Percentiles rank a stretch among this genome's conserved stretches.
These are phyloP conservation scores for Zygothrica quintamaculata DNA, from an alignment of 2,888 invertebrate species.

Conservation along the genomic window DNA sequence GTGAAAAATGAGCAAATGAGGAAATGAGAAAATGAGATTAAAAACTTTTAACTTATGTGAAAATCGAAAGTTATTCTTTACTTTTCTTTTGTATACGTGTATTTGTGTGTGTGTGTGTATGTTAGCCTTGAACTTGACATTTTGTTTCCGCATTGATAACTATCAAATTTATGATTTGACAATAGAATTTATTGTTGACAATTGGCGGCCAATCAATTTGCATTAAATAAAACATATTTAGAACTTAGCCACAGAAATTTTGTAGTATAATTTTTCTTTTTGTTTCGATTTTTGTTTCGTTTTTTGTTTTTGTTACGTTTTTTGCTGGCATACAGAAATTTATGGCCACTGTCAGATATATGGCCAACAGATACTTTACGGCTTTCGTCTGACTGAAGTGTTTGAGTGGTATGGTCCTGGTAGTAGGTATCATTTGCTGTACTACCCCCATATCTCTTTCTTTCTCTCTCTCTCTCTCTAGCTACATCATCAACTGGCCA, in stretches of 20 bases:
- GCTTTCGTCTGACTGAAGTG: slow-evolving; percentile 50
- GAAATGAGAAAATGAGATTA: no score
- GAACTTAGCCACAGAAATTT: slow-evolving; percentile 34
- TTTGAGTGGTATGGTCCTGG: no score
- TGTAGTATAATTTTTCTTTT: no score
- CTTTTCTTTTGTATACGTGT: neutral
- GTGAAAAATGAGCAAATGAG: slow-evolving; percentile 67
- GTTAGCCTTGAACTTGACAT: slow-evolving; percentile 49
- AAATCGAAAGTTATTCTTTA: neutral
- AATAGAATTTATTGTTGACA: slow-evolving; percentile 56
- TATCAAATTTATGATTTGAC: slow-evolving; percentile 53
- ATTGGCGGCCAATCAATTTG: slow-evolving; percentile 75
- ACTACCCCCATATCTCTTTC: no score
- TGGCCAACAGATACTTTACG: slow-evolving; percentile 63
- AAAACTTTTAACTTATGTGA: slow-evolving; percentile 46
- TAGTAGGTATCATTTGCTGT: no score
- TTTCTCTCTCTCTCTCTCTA: no score
- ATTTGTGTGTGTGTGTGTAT: neutral
- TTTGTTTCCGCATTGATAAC: slow-evolving; percentile 45
- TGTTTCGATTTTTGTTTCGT: no score
- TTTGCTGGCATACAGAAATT: slow-evolving; percentile 59
- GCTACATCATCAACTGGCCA: no score
- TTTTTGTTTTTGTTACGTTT: no score
- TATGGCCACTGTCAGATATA: slow-evolving; percentile 68
- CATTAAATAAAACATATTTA: slow-evolving; percentile 72